Conservation (phyloP, 2,797 vertebrate genomes). For the Nyctalus aviator region DNA sequence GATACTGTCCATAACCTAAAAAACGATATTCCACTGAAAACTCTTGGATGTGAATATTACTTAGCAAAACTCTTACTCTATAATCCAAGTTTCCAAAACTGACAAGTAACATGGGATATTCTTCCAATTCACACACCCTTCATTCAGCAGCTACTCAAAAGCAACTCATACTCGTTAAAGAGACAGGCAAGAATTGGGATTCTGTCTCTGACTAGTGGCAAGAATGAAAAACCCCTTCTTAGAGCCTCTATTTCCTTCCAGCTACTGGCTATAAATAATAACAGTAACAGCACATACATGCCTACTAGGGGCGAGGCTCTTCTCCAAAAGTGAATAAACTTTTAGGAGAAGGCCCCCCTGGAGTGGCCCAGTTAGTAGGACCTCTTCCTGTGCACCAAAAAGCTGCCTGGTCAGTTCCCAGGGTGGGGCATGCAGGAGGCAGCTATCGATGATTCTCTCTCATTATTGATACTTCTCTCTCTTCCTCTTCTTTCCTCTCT, state of each 20-base stretch:
- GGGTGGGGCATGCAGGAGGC: background rate
- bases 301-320: background rate
- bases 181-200: background rate
- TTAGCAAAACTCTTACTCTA: background rate
- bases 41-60: background rate
- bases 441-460: background rate
- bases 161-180: background rate
- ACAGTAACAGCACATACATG: background rate
- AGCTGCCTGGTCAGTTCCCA: background rate
- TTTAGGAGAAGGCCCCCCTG: background rate
- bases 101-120: background rate
- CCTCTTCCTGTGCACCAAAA: background rate
- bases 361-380: background rate
- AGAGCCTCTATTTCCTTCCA: background rate
- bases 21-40: background rate
- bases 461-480: background rate
- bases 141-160: background rate
- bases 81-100: conserved; percentile 9
- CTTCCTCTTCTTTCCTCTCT: background rate
- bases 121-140: background rate
- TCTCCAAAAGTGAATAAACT: background rate
- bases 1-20: background rate
- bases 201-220: background rate
- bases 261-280: background rate
- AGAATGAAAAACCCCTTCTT: background rate